These are phyloP conservation scores for Hypomesus transpacificus DNA, from an alignment of 2,113 vertebrate genomes.

Conservation along the genomic window DNA sequence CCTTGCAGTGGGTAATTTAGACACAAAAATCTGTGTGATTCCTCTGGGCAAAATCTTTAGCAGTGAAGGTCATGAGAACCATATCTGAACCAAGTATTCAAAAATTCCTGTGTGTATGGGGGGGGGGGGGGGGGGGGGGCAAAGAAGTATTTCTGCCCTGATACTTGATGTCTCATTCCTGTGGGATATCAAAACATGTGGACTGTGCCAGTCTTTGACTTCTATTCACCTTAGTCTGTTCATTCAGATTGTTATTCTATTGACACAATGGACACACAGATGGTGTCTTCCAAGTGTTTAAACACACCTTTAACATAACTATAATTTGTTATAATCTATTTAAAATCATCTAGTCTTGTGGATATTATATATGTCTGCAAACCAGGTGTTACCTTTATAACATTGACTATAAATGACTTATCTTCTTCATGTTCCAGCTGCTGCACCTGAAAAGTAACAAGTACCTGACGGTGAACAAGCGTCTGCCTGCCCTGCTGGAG, in stretches of 20 bases:
- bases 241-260: not conserved
- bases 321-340: too few relatives aligned
- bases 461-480: conserved; percentile 98
- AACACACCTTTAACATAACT: too few relatives aligned
- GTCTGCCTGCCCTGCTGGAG: conserved; percentile 92
- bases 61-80: conserved; percentile 25
- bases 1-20: too few relatives aligned
- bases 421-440: conserved; percentile 71
- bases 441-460: conserved; percentile 99
- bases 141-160: not conserved
- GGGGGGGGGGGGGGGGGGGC: not conserved
- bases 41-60: not conserved
- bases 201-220: conserved; percentile 10
- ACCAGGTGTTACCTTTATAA: too few relatives aligned
- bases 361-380: too few relatives aligned
- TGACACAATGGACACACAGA: too few relatives aligned
- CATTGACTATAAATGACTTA: not conserved
- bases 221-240: not conserved
- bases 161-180: conserved; percentile 9
- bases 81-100: conserved; percentile 16
- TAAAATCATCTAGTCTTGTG: too few relatives aligned
- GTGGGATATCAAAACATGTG: not conserved
- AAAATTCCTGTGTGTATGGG: not conserved
- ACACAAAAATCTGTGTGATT: not conserved
- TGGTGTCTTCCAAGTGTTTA: not conserved